phyloP scores from a whole-genome alignment of 1,140 invertebrate species.

The Eriocheir sinensis region DNA sequence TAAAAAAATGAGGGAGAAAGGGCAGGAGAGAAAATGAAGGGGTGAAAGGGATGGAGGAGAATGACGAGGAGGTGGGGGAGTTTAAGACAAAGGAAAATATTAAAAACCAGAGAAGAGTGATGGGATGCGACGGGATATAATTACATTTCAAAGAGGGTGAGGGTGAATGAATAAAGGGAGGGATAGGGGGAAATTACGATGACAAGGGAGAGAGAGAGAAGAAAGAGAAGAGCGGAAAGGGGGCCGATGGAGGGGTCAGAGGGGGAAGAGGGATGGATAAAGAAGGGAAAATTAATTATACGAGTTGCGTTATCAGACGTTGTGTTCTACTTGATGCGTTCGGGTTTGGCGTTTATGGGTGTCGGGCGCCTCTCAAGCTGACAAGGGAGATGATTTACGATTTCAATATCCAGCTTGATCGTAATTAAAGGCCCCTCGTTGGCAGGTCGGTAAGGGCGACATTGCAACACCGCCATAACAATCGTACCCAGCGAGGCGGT shows the following conservation, averaged over 20 bases:
- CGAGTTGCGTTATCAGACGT: conserved; percentile 22
- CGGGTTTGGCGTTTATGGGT: not conserved
- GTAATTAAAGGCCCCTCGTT: conserved; percentile 5
- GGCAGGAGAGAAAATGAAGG: not conserved
- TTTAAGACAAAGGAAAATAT: not conserved
- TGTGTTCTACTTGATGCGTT: not conserved
- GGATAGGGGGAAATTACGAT: not conserved
- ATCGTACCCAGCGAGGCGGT: not conserved
- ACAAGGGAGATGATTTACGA: conserved; percentile 16
- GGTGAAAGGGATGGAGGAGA: not conserved
- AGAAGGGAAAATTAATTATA: conserved; percentile 30
- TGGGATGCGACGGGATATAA: conserved; percentile 2
- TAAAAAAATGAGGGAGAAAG: not conserved
- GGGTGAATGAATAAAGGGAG: not conserved
- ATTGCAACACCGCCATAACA: conserved; percentile 3
- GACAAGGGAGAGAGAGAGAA: not conserved
- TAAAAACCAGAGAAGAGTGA: not conserved
- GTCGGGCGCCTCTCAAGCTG: not conserved
- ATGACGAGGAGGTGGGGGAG: not conserved
- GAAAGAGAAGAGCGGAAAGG: no score
- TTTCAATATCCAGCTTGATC: conserved; percentile 25
- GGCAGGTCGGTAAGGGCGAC: not conserved
- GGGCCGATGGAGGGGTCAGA: not conserved
- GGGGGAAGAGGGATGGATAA: conserved; percentile 9
- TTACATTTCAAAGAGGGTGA: not conserved